Evolutionary conservation across 2,888 invertebrate genomes (phyloP).

Genomic region (Dryadula phaetusa): DNA sequence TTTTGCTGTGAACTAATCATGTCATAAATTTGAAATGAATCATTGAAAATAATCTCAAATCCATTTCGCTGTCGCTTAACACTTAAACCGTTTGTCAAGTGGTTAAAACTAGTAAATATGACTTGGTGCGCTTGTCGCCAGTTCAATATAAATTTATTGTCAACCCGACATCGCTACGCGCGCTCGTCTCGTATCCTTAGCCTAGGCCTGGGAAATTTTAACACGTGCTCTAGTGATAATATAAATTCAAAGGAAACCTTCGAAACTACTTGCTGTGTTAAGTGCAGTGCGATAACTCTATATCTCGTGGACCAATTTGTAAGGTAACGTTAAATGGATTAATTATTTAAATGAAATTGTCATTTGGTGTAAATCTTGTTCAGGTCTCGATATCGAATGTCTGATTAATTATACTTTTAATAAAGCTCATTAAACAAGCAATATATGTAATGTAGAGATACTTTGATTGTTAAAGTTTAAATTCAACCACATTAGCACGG

Average conservation of each 20-base stretch:
- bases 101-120: slow-evolving; percentile 71
- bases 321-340: slow-evolving; percentile 14
- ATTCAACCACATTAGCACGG: background rate
- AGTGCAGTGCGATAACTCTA: slow-evolving; percentile 9
- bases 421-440: background rate
- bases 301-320: slow-evolving; percentile 10
- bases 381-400: slow-evolving; percentile 12
- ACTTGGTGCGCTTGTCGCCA: slow-evolving; percentile 58
- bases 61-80: slow-evolving; percentile 35
- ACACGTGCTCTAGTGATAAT: slow-evolving; percentile 1
- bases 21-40: background rate
- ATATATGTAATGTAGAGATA: background rate
- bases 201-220: slow-evolving; percentile 30
- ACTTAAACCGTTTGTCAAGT: slow-evolving; percentile 59
- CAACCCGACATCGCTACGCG: slow-evolving; percentile 60
- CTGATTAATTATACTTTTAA: slow-evolving; percentile 12
- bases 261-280: slow-evolving; percentile 9
- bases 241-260: background rate
- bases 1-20: background rate
- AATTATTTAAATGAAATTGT: slow-evolving; percentile 18
- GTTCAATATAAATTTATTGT: slow-evolving; percentile 75
- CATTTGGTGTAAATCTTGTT: slow-evolving; percentile 13
- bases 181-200: slow-evolving; percentile 59
- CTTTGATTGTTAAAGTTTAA: background rate
- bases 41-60: background rate